A percentile compares a stretch with the other conserved stretches of the same genome.
These are phyloP conservation scores for Acipenser ruthenus DNA, from an alignment of 2,797 vertebrate species.

Conservation along the genomic window DNA sequence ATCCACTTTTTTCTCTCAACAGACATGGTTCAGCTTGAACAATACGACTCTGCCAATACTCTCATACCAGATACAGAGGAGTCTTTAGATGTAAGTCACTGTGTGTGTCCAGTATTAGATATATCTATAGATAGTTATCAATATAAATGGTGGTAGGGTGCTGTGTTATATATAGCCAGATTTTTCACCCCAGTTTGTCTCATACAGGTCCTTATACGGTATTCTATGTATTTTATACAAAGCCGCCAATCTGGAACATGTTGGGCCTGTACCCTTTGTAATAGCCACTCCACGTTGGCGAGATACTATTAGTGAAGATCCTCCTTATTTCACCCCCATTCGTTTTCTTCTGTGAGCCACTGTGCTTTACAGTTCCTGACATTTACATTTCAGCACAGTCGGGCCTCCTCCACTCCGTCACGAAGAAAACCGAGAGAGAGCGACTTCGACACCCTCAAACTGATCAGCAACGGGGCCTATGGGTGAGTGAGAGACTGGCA, in stretches of 20 bases:
- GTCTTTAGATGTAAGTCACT: conserved; percentile 58
- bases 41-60: conserved; percentile 61
- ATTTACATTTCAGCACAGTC: conserved; percentile 20
- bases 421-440: conserved; percentile 83
- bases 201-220: too few relatives aligned
- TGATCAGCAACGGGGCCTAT: conserved; percentile 94
- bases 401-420: conserved; percentile 47
- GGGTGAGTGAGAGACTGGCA: conserved; percentile 63
- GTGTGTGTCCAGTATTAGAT: too few relatives aligned
- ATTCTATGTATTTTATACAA: too few relatives aligned
- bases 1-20: conserved; percentile 20
- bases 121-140: too few relatives aligned
- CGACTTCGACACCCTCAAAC: conserved; percentile 92
- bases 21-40: conserved; percentile 86
- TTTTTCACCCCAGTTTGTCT: too few relatives aligned
- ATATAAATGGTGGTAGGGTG: too few relatives aligned
- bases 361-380: too few relatives aligned
- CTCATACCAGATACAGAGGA: conserved; percentile 58
- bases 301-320: background rate
- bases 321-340: background rate
- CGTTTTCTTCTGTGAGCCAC: background rate
- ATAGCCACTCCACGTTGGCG: background rate
- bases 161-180: too few relatives aligned
- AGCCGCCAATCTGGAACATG: background rate
- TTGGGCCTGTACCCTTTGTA: background rate